A percentile compares a stretch with the other conserved stretches of the same genome.
Conservation (phyloP, 2,888 invertebrate species). For the Euphydryas editha region DNA sequence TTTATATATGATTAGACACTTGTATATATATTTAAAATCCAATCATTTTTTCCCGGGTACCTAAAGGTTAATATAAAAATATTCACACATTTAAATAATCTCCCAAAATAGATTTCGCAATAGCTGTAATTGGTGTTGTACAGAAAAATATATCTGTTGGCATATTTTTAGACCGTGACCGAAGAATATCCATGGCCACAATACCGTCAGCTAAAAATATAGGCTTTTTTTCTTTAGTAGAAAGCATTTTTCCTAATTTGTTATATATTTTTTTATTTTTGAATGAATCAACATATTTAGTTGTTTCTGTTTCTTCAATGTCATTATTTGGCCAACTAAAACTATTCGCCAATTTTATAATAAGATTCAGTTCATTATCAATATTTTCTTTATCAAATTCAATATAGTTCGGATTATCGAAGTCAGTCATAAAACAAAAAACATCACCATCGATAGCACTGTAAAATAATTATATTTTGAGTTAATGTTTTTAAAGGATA, state of each 20-base stretch:
- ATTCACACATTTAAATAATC: constrained; percentile 67
- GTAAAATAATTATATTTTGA: too few relatives aligned
- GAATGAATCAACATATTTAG: constrained; percentile 30
- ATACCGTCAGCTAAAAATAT: constrained; percentile 71
- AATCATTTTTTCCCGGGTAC: too few relatives aligned
- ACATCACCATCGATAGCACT: constrained; percentile 71
- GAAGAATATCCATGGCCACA: constrained; percentile 62
- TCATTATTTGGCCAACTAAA: constrained; percentile 46
- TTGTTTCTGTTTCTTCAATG: constrained; percentile 22
- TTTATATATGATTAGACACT: too few relatives aligned
- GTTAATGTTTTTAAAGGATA: not conserved
- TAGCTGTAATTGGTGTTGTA: constrained; percentile 55
- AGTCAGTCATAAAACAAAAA: constrained; percentile 66
- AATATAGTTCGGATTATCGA: constrained; percentile 63
- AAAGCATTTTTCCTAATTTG: not conserved
- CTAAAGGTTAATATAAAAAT: too few relatives aligned
- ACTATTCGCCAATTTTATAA: constrained; percentile 65
- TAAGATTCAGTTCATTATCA: constrained; percentile 60
- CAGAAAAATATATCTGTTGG: constrained; percentile 64
- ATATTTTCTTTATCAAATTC: constrained; percentile 52
- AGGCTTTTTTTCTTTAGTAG: constrained; percentile 49
- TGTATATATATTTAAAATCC: too few relatives aligned
- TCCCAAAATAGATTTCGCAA: constrained; percentile 60
- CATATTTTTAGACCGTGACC: constrained; percentile 57
- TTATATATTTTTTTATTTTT: constrained; percentile 30